Base-by-base conservation (phyloP, 2,888 invertebrate genomes). In the Cyclophora punctaria region DNA sequence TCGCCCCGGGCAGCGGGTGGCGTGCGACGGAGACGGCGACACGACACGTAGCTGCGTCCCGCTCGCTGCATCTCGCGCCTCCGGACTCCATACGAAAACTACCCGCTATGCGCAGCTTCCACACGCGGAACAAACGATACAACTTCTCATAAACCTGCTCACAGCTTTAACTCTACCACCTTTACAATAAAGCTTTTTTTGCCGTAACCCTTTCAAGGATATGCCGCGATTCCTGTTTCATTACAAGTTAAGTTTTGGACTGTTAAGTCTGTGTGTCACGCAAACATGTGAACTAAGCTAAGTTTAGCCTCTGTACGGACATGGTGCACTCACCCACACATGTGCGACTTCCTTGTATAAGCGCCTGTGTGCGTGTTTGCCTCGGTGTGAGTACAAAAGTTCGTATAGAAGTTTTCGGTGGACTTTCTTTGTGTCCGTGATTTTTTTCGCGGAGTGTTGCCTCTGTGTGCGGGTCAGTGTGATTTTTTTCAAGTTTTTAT, bases 351-450 rank as follows among this genome's bases (percentile, higher is more conserved):
- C 78, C 81, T 80, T 75, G 76, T 79, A 58, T 48, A 33, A 47
- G 44, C 47, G 6, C 0, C 2, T 43, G 75, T 76, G 74, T 73
- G 78, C 34, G 73, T 59, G 57, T 0, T 3, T 35, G 4, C 34
- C 35, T 3, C 0, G 35, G 80, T 83, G 81, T 80, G 80, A 52
- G 75, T 73, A 63, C 75, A 79, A 81, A 86, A 87, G 86, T 87
- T 86, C 73, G 72, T 83, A 83, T 80, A 78, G 75, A 87, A 88
- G 83, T 87, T 87, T 88, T 86, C 72, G 84, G 86, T 80, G 74
- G 82, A 84, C 78, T 83, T 86, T 88, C 86, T 87, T 87, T 88
- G 87, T 88, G 87, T 86, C 85, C 69, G 87, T 88, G 85, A 87
- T 87, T 88, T 88, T 88, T 88, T 88, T 82, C 83, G 84, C 81